Percentiles rank a stretch among this genome's conserved stretches.
These are phyloP conservation scores for Nothobranchius kuhntae DNA, from an alignment of 2,113 vertebrate species.

Conservation along the genomic window DNA sequence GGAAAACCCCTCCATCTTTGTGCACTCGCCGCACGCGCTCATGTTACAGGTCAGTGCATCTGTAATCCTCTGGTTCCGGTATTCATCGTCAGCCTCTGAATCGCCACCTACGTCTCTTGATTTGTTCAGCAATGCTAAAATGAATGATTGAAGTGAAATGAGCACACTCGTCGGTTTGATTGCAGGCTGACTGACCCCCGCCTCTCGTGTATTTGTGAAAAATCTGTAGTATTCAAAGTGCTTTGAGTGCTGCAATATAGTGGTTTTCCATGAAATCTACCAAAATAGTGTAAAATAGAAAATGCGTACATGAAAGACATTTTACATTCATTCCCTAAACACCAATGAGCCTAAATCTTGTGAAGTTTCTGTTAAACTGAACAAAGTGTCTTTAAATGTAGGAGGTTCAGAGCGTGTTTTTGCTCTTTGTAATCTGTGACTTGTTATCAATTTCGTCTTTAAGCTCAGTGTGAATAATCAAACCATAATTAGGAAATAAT, in stretches of 20 bases:
- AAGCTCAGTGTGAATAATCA: too few relatives aligned
- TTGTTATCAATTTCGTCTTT: too few relatives aligned
- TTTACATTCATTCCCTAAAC: neutral
- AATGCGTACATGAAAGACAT: neutral
- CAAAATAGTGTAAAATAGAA: neutral
- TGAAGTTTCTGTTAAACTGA: too few relatives aligned
- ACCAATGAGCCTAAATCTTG: too few relatives aligned
- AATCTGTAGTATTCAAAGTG: conserved; percentile 12
- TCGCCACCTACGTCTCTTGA: conserved; percentile 1
- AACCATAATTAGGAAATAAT: too few relatives aligned
- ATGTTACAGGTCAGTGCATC: conserved; percentile 92
- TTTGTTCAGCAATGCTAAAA: conserved; percentile 7
- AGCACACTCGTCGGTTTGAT: conserved; percentile 18
- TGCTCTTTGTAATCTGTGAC: too few relatives aligned
- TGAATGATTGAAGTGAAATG: conserved; percentile 27
- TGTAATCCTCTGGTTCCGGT: neutral
- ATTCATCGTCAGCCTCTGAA: neutral
- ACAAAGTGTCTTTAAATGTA: too few relatives aligned
- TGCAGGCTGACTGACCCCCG: conserved; percentile 14
- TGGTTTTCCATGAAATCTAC: neutral
- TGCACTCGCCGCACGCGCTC: conserved; percentile 96
- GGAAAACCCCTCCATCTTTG: conserved; percentile 98
- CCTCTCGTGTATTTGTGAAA: conserved; percentile 7
- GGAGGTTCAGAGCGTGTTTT: too few relatives aligned
- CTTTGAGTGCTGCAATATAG: neutral